Conservation (phyloP, 2,113 vertebrate species). For the Lota lota region DNA sequence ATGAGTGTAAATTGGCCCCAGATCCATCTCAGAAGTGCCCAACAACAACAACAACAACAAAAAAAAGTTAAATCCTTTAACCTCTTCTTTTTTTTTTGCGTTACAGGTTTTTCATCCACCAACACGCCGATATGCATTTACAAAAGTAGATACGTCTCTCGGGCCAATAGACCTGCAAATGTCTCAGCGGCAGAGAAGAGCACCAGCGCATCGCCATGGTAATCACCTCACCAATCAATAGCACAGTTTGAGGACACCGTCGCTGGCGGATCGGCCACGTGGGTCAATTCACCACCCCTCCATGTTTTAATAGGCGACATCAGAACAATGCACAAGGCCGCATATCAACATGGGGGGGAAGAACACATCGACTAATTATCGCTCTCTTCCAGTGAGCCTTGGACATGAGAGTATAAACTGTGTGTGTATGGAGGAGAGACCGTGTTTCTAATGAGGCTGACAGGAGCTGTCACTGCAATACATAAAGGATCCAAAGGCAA, state of each 20-base stretch:
- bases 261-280: neutral
- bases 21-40: no score
- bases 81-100: neutral
- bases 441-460: no score
- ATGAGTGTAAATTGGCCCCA: no score
- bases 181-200: neutral
- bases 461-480: no score
- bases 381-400: neutral
- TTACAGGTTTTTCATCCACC: neutral
- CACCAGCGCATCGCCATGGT: neutral
- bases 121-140: neutral
- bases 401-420: no score
- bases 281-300: neutral
- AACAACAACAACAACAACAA: no score
- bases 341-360: neutral
- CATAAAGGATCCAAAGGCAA: no score
- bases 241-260: neutral
- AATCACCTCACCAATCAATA: conserved; percentile 4
- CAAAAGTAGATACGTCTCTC: neutral
- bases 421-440: no score
- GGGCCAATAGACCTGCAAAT: conserved; percentile 10
- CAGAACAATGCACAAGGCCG: neutral
- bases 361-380: neutral
- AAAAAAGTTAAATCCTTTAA: no score
- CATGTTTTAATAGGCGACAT: neutral